Base-by-base conservation (phyloP, 2,113 vertebrate genomes). In the Calyptomena viridis region DNA sequence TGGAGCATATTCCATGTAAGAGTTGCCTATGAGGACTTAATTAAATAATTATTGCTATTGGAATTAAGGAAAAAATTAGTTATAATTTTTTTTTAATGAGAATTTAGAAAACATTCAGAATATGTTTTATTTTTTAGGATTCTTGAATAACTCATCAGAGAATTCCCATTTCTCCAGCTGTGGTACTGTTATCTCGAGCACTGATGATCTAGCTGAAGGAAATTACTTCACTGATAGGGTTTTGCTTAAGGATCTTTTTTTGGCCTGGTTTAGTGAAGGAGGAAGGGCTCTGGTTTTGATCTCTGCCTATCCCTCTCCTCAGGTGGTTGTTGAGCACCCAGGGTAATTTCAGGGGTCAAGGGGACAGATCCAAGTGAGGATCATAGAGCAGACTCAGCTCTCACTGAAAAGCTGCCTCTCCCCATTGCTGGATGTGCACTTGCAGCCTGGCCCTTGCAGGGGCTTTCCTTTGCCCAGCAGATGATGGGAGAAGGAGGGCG, bases 341-440 rank as follows among this genome's bases (percentile, higher is more conserved):
- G 44, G 35, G n/a, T 40, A 68, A 49, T 46, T 72, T 72, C 67
- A 75, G 37, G 6, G 14, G 11, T 12, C 1, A 2, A 42, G 39
- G 15, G 8, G 4, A 75, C 11, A 30, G 71, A 53, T 13, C 7
- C n/a, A 44, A 74, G 21, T 19, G 44, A 76, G 19, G 14, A 4
- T 37, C 35, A 33, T 1, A 3, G 21, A 63, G 35, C 28, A 72
- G 62, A 30, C 12, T 35, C 24, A 39, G 7, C 19, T 11, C 42
- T 47, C 16, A 12, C 22, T 4, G 3, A 58, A 47, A 68, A 83
- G 19, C 8, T 75, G 37, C 25, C 20, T 86, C 28, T 67, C 63
- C 6, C 31, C 4, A 0, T 35, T 6, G 6, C 24, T 59, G n/a
- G 33, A 19, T 1, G 0, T 0, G 0, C 31, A 19, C 5, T 52